Conservation (phyloP, 1,140 invertebrate species). For the Lasaia peninsularis region DNA sequence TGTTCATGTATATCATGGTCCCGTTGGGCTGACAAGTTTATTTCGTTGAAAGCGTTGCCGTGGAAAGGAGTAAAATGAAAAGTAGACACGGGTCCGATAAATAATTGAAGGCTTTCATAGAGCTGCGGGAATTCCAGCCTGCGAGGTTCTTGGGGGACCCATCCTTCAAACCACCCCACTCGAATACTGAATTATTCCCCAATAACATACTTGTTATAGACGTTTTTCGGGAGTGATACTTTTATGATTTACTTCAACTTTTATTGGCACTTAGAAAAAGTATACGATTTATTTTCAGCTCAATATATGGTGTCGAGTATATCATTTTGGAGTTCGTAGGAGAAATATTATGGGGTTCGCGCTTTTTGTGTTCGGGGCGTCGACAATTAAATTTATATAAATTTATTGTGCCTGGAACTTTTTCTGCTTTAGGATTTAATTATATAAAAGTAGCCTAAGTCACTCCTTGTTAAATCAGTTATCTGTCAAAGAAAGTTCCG, state of each 20-base stretch:
- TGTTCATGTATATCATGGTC: slow-evolving; percentile 46
- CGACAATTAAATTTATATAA: no score
- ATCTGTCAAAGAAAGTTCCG: no score
- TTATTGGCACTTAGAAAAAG: slow-evolving; percentile 76
- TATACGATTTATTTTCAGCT: slow-evolving; percentile 74
- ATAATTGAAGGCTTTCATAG: slow-evolving; percentile 74
- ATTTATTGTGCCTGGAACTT: no score
- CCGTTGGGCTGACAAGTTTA: slow-evolving; percentile 56
- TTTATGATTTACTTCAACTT: slow-evolving; percentile 76
- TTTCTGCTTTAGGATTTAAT: no score
- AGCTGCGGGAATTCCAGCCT: slow-evolving; percentile 55
- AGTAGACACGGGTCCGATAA: slow-evolving; percentile 73
- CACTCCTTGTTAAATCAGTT: no score
- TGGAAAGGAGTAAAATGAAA: slow-evolving; percentile 72
- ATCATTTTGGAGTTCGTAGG: slow-evolving; percentile 62
- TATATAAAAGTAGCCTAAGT: no score
- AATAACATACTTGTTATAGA: slow-evolving; percentile 76
- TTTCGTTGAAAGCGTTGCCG: slow-evolving; percentile 32
- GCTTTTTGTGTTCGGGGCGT: slow-evolving; percentile 52
- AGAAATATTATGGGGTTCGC: slow-evolving; percentile 47
- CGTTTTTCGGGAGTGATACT: slow-evolving; percentile 71
- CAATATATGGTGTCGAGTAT: slow-evolving; percentile 69
- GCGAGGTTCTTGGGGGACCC: slow-evolving; percentile 57
- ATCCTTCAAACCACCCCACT: slow-evolving; percentile 63
- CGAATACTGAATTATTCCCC: slow-evolving; percentile 71